phyloP scores from a whole-genome alignment of 1,140 invertebrate genomes.

The Protaetia brevitarsis region DNA sequence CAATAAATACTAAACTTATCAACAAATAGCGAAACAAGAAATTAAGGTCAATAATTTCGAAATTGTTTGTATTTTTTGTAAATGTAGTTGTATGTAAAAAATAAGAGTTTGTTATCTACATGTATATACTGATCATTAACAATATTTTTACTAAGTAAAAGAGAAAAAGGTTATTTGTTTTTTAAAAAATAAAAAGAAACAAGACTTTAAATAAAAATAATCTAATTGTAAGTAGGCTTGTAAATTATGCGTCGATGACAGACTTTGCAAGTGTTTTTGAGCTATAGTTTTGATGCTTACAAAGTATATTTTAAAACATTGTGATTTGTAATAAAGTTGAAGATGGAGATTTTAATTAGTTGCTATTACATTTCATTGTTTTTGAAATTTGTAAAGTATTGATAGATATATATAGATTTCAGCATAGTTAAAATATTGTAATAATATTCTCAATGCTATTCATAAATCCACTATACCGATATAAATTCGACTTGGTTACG shows the following conservation, averaged over 20 bases:
- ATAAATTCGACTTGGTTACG: no score
- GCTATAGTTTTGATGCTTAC: neutral
- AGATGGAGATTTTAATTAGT: neutral
- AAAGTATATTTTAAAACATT: slow-evolving; percentile 4
- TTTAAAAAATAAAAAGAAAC: neutral
- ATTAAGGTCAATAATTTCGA: neutral
- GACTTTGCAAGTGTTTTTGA: slow-evolving; percentile 4
- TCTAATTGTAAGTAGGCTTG: slow-evolving; percentile 9
- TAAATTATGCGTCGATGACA: neutral
- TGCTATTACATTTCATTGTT: neutral
- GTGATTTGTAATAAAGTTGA: slow-evolving; percentile 2
- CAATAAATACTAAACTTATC: neutral
- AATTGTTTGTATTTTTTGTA: slow-evolving; percentile 17
- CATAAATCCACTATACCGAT: no score
- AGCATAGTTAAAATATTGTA: no score
- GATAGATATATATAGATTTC: no score
- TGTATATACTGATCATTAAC: slow-evolving; percentile 8
- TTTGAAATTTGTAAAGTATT: neutral
- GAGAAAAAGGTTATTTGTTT: neutral
- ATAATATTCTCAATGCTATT: no score
- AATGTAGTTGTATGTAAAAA: slow-evolving; percentile 17
- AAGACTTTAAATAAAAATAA: neutral
- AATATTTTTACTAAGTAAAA: slow-evolving; percentile 16
- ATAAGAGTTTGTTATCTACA: slow-evolving; percentile 6
- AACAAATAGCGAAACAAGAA: neutral